Percentiles rank a stretch among this genome's conserved stretches.
Evolutionary conservation across 2,113 vertebrate genomes (phyloP).

Genomic region (Micronycteris hirsuta): DNA sequence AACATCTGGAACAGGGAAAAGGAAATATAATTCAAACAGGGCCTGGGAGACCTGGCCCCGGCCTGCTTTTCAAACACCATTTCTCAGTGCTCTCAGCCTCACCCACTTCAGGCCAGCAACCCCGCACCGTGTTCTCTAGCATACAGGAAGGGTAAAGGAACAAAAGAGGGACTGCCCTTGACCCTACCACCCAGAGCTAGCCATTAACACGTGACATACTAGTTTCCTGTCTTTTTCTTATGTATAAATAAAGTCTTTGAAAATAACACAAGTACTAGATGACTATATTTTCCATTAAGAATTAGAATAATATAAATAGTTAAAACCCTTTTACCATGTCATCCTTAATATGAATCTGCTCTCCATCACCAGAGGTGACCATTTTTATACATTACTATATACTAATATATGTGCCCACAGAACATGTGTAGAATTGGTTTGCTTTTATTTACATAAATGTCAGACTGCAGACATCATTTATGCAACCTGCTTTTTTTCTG

Average conservation of each 20-base stretch:
- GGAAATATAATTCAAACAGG: not conserved
- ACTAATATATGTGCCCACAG: not conserved
- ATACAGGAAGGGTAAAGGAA: not conserved
- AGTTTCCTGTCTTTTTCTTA: not conserved
- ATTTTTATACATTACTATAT: not conserved
- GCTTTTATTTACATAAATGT: conserved; percentile 31
- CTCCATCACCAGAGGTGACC: not conserved
- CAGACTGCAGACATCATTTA: conserved; percentile 17
- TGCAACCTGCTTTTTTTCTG: not conserved
- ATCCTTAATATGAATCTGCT: not conserved
- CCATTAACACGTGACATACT: not conserved
- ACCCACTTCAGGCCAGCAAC: not conserved
- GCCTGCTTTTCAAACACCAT: not conserved
- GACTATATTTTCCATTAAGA: not conserved
- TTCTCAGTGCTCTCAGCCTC: not conserved
- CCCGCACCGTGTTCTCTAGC: not conserved
- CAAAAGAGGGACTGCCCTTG: not conserved
- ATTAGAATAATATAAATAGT: not conserved
- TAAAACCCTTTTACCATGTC: not conserved
- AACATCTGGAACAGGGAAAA: not conserved
- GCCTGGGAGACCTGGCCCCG: not conserved
- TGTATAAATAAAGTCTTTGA: not conserved
- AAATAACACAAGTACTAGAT: not conserved
- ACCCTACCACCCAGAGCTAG: not conserved
- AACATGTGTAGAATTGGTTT: not conserved